A percentile compares a stretch with the other conserved stretches of the same genome.
These are phyloP conservation scores for Catharus fuscescens DNA, from an alignment of 2,113 vertebrate genomes.

Conservation along the genomic window DNA sequence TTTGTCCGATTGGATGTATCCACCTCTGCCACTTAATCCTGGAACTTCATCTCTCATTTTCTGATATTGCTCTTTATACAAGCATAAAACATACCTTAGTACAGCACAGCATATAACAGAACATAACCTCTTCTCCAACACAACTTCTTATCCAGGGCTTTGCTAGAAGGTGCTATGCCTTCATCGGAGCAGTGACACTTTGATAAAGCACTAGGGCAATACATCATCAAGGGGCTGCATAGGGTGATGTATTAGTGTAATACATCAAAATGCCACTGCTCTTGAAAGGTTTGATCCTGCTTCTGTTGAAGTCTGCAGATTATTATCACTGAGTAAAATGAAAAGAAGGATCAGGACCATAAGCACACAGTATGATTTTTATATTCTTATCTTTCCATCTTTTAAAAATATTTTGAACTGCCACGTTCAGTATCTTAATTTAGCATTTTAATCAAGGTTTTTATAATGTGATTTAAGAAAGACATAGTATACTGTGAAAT, in stretches of 20 bases:
- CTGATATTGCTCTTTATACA: not conserved
- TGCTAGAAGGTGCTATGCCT: conserved; percentile 41
- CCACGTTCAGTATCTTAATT: not conserved
- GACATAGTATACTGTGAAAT: not conserved
- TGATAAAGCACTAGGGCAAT: conserved; percentile 59
- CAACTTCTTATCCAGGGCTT: not conserved
- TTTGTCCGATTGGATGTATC: fast-evolving
- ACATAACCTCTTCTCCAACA: not conserved
- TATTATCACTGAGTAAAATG: not conserved
- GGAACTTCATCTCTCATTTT: not conserved
- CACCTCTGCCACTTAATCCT: not conserved
- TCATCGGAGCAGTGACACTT: conserved; percentile 46
- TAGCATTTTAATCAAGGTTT: not conserved
- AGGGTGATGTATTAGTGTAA: conserved; percentile 55
- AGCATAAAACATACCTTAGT: not conserved
- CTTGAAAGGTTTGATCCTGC: conserved; percentile 15
- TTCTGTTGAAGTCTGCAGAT: not conserved
- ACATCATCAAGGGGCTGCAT: conserved; percentile 37
- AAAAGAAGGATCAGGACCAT: not conserved
- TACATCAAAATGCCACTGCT: conserved; percentile 60
- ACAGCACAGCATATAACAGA: not conserved
- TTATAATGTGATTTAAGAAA: not conserved
- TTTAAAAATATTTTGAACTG: not conserved
- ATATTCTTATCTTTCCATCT: not conserved
- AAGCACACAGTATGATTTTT: not conserved